phyloP scores from a whole-genome alignment of 2,888 invertebrate genomes.

The Trileptium ribeirensis region DNA sequence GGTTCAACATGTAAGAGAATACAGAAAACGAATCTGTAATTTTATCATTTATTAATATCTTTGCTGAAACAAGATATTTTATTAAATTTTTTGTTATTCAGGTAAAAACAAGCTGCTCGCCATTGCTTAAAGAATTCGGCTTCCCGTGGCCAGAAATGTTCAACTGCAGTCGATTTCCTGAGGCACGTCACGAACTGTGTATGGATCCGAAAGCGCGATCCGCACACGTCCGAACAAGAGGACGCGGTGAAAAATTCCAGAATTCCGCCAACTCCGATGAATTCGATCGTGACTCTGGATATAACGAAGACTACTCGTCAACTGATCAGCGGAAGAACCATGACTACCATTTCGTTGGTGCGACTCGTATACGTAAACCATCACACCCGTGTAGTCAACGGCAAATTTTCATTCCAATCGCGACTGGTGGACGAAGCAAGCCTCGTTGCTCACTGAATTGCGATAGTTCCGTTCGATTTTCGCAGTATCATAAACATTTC shows the following conservation, averaged over 20 bases:
- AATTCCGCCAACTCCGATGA: not conserved
- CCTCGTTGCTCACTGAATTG: not conserved
- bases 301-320: not conserved
- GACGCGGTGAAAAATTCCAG: not conserved
- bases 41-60: too few relatives aligned
- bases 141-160: constrained; percentile 66
- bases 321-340: not conserved
- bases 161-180: constrained; percentile 72
- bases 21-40: too few relatives aligned
- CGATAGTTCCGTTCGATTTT: not conserved
- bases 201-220: not conserved
- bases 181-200: constrained; percentile 58
- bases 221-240: too few relatives aligned
- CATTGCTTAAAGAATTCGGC: constrained; percentile 62
- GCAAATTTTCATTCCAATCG: not conserved
- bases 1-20: too few relatives aligned
- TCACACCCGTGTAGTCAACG: not conserved
- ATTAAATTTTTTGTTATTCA: not conserved
- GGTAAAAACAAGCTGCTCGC: constrained; percentile 59
- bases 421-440: not conserved
- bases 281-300: not conserved
- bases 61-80: too few relatives aligned
- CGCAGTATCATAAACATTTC: not conserved
- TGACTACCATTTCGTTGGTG: too few relatives aligned
- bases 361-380: too few relatives aligned